phyloP scores from a whole-genome alignment of 2,888 invertebrate genomes.

The Hypomecis atomaria region DNA sequence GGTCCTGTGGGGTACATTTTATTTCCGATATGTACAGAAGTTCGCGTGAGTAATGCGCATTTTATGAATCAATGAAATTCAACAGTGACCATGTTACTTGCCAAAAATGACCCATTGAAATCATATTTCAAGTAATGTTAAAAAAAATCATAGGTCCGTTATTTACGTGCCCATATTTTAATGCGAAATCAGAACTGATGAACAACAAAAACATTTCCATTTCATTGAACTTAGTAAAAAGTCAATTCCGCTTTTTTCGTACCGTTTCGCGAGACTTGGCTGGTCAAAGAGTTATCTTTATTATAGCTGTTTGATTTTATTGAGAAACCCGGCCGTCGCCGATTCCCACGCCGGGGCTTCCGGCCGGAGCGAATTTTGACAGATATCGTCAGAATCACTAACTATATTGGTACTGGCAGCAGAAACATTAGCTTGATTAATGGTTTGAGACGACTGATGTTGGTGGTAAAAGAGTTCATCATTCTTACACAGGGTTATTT shows the following conservation, averaged over 20 bases:
- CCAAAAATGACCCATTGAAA: too few species aligned
- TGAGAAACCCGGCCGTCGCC: constrained; percentile 75
- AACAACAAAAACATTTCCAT: not conserved
- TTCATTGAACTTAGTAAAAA: constrained; percentile 31
- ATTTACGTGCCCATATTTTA: too few species aligned
- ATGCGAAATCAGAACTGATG: too few species aligned
- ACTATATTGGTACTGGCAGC: constrained; percentile 68
- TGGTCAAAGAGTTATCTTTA: constrained; percentile 61
- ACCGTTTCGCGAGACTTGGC: constrained; percentile 53
- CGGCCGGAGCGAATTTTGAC: constrained; percentile 84
- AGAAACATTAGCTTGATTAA: constrained; percentile 53
- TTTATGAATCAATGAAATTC: too few species aligned
- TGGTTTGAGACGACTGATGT: constrained; percentile 45
- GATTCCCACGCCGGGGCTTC: constrained; percentile 80
- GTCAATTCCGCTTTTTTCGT: constrained; percentile 48
- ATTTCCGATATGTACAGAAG: too few species aligned
- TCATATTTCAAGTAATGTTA: too few species aligned
- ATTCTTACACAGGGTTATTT: too few species aligned
- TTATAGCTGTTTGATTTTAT: constrained; percentile 73
- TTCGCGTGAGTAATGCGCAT: too few species aligned
- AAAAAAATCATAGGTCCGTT: too few species aligned
- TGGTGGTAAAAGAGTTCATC: too few species aligned
- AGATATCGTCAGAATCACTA: constrained; percentile 76
- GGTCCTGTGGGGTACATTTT: too few species aligned
- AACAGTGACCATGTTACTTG: too few species aligned